phyloP scores from a whole-genome alignment of 2,113 vertebrate genomes.

The Pelodiscus sinensis region DNA sequence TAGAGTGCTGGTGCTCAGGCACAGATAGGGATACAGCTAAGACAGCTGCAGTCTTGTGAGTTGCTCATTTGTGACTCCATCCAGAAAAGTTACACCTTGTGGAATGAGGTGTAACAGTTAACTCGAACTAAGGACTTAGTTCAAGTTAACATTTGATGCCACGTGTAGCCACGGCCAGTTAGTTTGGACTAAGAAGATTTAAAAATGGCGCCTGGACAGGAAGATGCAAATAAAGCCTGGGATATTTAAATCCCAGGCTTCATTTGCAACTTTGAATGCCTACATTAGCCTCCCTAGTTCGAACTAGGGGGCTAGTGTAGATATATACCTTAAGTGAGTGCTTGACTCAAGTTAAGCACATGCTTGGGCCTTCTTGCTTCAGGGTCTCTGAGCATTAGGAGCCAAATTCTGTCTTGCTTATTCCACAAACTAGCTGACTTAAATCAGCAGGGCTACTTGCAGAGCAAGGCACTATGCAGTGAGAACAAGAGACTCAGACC shows the following conservation, averaged over 20 bases:
- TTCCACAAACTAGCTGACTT: not conserved
- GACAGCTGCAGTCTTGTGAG: not conserved
- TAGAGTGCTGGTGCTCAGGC: not conserved
- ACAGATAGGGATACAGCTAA: not conserved
- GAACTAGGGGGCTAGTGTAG: too few species aligned
- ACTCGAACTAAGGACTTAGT: too few species aligned
- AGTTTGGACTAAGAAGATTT: too few species aligned
- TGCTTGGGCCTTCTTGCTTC: not conserved
- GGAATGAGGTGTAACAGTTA: too few species aligned
- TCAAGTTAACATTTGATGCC: too few species aligned
- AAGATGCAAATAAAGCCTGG: too few species aligned
- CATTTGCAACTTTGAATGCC: too few species aligned
- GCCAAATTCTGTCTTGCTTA: not conserved
- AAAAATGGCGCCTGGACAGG: too few species aligned
- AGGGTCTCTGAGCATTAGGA: not conserved
- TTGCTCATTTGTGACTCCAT: not conserved
- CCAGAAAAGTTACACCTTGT: too few species aligned
- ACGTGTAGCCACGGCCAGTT: too few species aligned
- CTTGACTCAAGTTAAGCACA: not conserved
- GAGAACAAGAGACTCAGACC: not conserved
- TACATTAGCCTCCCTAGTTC: too few species aligned
- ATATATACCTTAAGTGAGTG: not conserved
- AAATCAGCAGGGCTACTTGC: not conserved
- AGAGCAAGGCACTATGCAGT: not conserved
- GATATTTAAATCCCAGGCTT: too few species aligned